Evolutionary conservation across 2,797 vertebrate genomes (phyloP).

Genomic region (Cyprinella venusta): DNA sequence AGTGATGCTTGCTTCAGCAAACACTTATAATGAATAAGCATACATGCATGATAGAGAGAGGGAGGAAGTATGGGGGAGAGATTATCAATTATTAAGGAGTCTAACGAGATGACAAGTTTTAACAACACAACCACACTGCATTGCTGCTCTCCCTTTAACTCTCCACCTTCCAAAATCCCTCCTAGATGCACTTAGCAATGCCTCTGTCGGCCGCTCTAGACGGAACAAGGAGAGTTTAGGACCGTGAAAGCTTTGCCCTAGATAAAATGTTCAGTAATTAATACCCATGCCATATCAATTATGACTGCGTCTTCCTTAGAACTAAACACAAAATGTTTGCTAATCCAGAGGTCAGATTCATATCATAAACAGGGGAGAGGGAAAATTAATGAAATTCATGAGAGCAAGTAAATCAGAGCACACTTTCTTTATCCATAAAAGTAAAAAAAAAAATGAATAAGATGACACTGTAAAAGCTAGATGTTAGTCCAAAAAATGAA

Average conservation of each 20-base stretch:
- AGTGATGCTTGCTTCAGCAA: not conserved
- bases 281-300: constrained; percentile 72
- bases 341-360: constrained; percentile 59
- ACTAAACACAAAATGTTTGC: constrained; percentile 59
- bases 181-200: constrained; percentile 30
- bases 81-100: constrained; percentile 1
- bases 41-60: not conserved
- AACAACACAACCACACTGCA: constrained; percentile 13
- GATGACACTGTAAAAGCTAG: not conserved
- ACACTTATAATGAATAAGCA: not conserved
- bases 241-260: constrained; percentile 62
- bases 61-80: not conserved
- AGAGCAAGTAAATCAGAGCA: not conserved
- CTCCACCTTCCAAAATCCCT: not conserved
- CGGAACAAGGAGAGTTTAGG: constrained; percentile 26
- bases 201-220: not conserved
- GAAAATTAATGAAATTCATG: not conserved
- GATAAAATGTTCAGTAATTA: constrained; percentile 70
- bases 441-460: not conserved
- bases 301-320: constrained; percentile 68
- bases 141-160: not conserved
- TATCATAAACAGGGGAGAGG: constrained; percentile 1
- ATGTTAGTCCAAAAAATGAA: not conserved
- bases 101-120: constrained; percentile 1
- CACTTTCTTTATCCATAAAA: not conserved